phyloP scores from a whole-genome alignment of 2,797 vertebrate genomes.

The Sebastes taczanowskii region DNA sequence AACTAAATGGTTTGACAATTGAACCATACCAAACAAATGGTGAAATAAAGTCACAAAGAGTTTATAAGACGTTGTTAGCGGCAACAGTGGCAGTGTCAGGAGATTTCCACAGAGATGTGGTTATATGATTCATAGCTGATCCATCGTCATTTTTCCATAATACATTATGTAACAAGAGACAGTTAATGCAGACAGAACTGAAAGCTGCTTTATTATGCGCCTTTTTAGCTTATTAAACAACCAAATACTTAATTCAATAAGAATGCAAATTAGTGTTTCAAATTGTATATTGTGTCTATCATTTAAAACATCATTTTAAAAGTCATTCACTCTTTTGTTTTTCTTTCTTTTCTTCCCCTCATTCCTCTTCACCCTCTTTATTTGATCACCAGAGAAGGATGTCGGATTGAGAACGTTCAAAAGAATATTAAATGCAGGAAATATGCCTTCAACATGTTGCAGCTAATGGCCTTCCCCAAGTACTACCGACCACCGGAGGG shows the following conservation, averaged over 20 bases:
- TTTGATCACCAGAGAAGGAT: slow-evolving; percentile 93
- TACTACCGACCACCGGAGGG: slow-evolving; percentile 97
- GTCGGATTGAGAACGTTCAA: slow-evolving; percentile 99
- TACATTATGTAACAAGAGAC: neutral
- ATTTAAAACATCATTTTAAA: slow-evolving; percentile 15
- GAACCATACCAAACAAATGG: neutral
- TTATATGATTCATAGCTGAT: neutral
- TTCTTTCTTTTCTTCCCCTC: slow-evolving; percentile 29
- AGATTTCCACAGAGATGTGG: neutral
- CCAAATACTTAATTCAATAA: neutral
- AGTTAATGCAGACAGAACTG: neutral
- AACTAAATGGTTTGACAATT: neutral
- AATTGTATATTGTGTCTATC: neutral
- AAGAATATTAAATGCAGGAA: slow-evolving; percentile 99
- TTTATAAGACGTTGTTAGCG: neutral
- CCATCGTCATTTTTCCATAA: neutral
- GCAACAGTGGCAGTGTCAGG: neutral
- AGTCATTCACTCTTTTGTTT: slow-evolving; percentile 48
- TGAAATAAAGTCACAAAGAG: neutral
- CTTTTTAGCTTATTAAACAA: neutral
- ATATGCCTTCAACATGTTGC: slow-evolving; percentile 99
- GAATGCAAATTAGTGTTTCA: neutral
- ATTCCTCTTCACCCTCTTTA: slow-evolving; percentile 32
- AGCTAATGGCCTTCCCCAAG: slow-evolving; percentile 99
- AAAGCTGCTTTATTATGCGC: neutral